A percentile compares a stretch with the other conserved stretches of the same genome.
Conservation (phyloP, 2,888 invertebrate genomes). For the Platerodrilus igneus region DNA sequence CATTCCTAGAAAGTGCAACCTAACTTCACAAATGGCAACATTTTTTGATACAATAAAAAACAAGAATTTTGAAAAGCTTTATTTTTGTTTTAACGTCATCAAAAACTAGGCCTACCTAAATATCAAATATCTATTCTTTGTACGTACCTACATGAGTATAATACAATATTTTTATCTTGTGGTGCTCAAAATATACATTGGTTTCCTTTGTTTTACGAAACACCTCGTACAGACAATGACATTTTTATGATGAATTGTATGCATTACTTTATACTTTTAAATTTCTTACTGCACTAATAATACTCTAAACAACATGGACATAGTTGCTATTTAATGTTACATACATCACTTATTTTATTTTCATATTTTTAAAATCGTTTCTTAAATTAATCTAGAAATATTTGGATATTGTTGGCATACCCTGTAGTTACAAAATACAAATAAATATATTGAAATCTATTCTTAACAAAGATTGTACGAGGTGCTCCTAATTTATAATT, state of each 20-base stretch:
- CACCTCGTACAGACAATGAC: constrained; percentile 48
- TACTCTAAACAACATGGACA: too few species aligned
- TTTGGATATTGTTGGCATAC: constrained; percentile 46
- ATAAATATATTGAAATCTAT: constrained; percentile 6
- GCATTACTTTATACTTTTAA: too few species aligned
- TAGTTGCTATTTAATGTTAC: too few species aligned
- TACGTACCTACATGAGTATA: constrained; percentile 45
- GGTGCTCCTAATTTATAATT: constrained; percentile 39
- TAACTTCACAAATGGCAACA: not conserved
- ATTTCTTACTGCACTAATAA: too few species aligned
- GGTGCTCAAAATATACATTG: constrained; percentile 27
- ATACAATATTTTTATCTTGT: constrained; percentile 41
- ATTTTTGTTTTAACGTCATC: constrained; percentile 50
- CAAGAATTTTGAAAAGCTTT: constrained; percentile 46
- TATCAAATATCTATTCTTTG: constrained; percentile 49
- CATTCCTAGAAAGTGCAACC: too few species aligned
- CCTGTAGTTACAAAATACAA: constrained; percentile 39
- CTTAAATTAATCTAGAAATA: constrained; percentile 42
- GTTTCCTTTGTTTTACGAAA: constrained; percentile 30
- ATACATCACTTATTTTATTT: too few species aligned
- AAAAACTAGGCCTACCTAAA: constrained; percentile 51
- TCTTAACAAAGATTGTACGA: constrained; percentile 38
- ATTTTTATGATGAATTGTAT: too few species aligned
- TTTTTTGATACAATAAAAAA: constrained; percentile 16
- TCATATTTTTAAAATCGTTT: too few species aligned